Evolutionary conservation across 2,113 vertebrate species (phyloP), one percentile per base, ranked within the genome.

Genomic region (Hystrix brachyura): DNA sequence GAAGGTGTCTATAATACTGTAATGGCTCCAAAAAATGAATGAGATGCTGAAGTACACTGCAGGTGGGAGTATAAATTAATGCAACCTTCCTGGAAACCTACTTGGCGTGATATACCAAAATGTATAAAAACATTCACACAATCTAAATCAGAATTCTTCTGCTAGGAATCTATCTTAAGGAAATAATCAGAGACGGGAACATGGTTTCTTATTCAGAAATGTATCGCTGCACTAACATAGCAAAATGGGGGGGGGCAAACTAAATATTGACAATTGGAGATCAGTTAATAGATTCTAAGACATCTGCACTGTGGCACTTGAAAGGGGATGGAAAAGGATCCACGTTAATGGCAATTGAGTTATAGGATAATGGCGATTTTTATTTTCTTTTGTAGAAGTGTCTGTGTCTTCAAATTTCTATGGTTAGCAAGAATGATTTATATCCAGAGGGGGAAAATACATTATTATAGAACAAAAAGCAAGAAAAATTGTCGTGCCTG

Each of bases 181-280:
- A 98, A 97, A 92, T 94, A 96, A 97, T 97, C 90, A 97, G 89
- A 97, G 69, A 94, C 86, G 9, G 57, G 60, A 81, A 87, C 71
- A 78, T 14, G 85, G 85, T 92, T 92, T 97, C 90, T 74, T 53
- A 34, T 64, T 90, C 64, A 95, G 60, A 92, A 97, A 97, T 87
- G 55, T 91, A 94, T 96, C 83, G 83, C 64, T 38, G 25, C 62
- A 90, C 91, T 86, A 89, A 86, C 79, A 90, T 65, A 95, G 69
- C 14, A 71, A 71, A 87, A 95, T 8, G 72, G 14, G 27, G 3
- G 27, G 3, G 46, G 13, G 38, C 46, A 81, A 95, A 90, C 62
- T 80, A 86, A 88, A 57, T 59, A 97, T 92, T 0, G 3, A 87
- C 17, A 89, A 57, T 12, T 53, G 27, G 48, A 96, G n/a, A 88